A percentile compares a stretch with the other conserved stretches of the same genome.
Evolutionary conservation across 2,888 invertebrate genomes (phyloP).

Genomic region (Laspeyria flexula): DNA sequence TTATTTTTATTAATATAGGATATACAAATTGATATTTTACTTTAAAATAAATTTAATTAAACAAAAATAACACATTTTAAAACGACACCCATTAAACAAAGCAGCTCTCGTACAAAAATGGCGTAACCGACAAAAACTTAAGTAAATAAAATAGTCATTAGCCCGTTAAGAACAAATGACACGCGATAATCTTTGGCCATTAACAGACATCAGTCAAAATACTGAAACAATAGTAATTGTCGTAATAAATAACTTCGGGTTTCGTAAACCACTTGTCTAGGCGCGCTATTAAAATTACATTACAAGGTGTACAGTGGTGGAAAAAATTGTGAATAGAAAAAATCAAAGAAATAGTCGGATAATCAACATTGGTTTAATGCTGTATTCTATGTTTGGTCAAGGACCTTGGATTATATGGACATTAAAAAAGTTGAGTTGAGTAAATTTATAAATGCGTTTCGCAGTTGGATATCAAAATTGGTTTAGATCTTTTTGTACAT

Average conservation of each 20-base stretch:
- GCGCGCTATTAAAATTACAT: constrained; percentile 51
- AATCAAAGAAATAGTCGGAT: background rate
- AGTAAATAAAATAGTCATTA: constrained; percentile 42
- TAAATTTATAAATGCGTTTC: too few species aligned
- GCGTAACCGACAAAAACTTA: constrained; percentile 32
- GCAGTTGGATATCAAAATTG: too few species aligned
- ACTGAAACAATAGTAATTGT: constrained; percentile 73
- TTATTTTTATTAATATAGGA: too few species aligned
- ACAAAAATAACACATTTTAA: background rate
- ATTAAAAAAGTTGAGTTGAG: too few species aligned
- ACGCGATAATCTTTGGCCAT: constrained; percentile 65
- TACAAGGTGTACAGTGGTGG: constrained; percentile 28
- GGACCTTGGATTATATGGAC: background rate
- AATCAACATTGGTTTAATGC: background rate
- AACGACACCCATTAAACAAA: constrained; percentile 11
- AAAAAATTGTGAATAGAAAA: constrained; percentile 27
- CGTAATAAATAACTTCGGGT: constrained; percentile 64
- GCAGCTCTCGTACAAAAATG: constrained; percentile 22
- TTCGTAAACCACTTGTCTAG: constrained; percentile 50
- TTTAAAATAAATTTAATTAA: too few species aligned
- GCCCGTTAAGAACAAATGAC: constrained; percentile 60
- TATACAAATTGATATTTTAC: too few species aligned
- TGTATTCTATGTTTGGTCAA: background rate
- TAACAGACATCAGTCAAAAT: constrained; percentile 71
- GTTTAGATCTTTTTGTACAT: too few species aligned